phyloP scores from a whole-genome alignment of 2,888 invertebrate genomes.

The Hoplodrina blanda region DNA sequence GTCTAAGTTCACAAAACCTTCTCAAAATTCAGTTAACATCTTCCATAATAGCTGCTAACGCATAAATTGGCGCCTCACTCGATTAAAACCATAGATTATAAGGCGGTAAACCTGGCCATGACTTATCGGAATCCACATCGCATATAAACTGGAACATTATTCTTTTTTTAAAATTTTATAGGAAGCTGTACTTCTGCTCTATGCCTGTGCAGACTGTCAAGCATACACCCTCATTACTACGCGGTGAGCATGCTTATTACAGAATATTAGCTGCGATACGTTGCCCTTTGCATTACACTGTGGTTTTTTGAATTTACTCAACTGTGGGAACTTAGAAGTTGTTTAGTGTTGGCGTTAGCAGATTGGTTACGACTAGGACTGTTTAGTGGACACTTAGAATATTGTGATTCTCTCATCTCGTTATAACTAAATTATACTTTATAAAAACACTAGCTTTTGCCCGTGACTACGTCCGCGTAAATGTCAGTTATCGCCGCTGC shows the following conservation, averaged over 20 bases:
- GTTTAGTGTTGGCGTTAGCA: slow-evolving; percentile 59
- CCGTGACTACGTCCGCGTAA: too few relatives aligned
- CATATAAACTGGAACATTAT: slow-evolving; percentile 41
- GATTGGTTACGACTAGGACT: slow-evolving; percentile 36
- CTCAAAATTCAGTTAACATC: slow-evolving; percentile 32
- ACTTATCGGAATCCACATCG: slow-evolving; percentile 24
- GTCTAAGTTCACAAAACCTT: slow-evolving; percentile 14
- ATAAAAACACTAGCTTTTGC: too few relatives aligned
- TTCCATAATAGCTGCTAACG: slow-evolving; percentile 8
- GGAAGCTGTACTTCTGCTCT: slow-evolving; percentile 46
- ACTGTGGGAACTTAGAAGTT: slow-evolving; percentile 76
- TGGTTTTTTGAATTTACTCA: slow-evolving; percentile 79
- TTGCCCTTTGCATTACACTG: slow-evolving; percentile 72
- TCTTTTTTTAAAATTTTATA: background rate
- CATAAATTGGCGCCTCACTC: slow-evolving; percentile 44
- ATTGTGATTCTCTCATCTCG: slow-evolving; percentile 12
- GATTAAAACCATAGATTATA: slow-evolving; percentile 42
- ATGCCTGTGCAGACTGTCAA: slow-evolving; percentile 46
- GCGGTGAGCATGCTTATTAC: slow-evolving; percentile 75
- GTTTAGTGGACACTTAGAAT: slow-evolving; percentile 20
- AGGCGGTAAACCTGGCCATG: slow-evolving; percentile 7
- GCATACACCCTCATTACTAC: slow-evolving; percentile 67
- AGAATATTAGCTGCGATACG: slow-evolving; percentile 71
- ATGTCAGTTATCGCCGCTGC: too few relatives aligned
- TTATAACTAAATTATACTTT: background rate